phyloP scores from a whole-genome alignment of 2,113 vertebrate genomes.

The Neogobius melanostomus region DNA sequence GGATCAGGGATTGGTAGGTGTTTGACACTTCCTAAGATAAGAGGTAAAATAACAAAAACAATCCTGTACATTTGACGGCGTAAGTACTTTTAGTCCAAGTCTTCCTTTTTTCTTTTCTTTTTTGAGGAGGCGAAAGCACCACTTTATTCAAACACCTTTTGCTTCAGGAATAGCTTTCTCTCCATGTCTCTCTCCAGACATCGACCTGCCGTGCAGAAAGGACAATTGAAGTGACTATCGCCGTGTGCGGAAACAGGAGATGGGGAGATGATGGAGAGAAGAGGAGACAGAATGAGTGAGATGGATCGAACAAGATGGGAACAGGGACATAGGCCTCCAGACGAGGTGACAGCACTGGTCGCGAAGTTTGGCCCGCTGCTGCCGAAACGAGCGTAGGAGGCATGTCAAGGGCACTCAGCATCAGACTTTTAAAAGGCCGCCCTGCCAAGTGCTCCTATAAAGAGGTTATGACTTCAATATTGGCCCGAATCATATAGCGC shows the following conservation, averaged over 20 bases:
- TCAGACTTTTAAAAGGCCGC: constrained; percentile 54
- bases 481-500: constrained; percentile 46
- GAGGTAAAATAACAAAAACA: too few species aligned
- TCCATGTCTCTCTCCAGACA: constrained; percentile 26
- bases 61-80: too few species aligned
- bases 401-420: constrained; percentile 54
- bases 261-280: constrained; percentile 37
- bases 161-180: neutral
- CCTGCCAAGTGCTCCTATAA: constrained; percentile 51
- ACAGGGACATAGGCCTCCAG: constrained; percentile 20
- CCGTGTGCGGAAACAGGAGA: constrained; percentile 37
- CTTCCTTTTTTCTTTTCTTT: neutral
- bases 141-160: neutral
- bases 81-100: too few species aligned
- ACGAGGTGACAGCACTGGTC: constrained; percentile 46
- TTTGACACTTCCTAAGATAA: too few species aligned
- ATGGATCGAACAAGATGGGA: constrained; percentile 33
- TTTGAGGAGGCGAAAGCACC: constrained; percentile 11
- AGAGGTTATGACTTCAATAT: constrained; percentile 63
- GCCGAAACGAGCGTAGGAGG: constrained; percentile 34
- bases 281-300: constrained; percentile 38
- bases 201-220: constrained; percentile 36
- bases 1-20: too few species aligned
- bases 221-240: constrained; percentile 57
- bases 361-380: constrained; percentile 28